These are phyloP conservation scores for Enteromius fasciolatus DNA, from an alignment of 2,797 vertebrate species.

Conservation along the genomic window DNA sequence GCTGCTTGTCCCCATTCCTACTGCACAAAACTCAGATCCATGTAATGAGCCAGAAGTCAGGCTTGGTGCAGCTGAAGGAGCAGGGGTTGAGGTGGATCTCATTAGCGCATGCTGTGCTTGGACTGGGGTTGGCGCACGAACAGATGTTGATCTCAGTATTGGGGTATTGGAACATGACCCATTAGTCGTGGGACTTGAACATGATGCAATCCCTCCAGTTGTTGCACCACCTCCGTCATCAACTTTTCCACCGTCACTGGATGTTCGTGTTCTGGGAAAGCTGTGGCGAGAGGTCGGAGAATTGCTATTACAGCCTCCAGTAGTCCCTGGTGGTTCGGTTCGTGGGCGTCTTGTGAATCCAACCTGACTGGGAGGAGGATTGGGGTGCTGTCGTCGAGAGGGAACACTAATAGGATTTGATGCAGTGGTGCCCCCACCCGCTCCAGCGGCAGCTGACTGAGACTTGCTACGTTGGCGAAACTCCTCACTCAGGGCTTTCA, in stretches of 20 bases:
- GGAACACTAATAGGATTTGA: conserved; percentile 86
- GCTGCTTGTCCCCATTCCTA: conserved; percentile 51
- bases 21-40: conserved; percentile 75
- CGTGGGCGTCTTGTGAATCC: conserved; percentile 79
- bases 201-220: conserved; percentile 40
- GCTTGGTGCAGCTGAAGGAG: conserved; percentile 72
- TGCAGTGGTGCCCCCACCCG: conserved; percentile 77
- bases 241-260: conserved; percentile 75
- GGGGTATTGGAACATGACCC: conserved; percentile 77
- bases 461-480: conserved; percentile 84
- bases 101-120: conserved; percentile 76
- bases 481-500: conserved; percentile 87
- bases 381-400: conserved; percentile 77
- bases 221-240: conserved; percentile 69
- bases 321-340: conserved; percentile 74
- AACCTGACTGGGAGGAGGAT: conserved; percentile 82
- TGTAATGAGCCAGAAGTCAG: conserved; percentile 74
- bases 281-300: conserved; percentile 77
- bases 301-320: conserved; percentile 67
- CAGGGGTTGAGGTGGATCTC: conserved; percentile 78
- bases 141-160: conserved; percentile 78
- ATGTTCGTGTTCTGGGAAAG: conserved; percentile 75
- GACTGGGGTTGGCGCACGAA: conserved; percentile 68
- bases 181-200: conserved; percentile 76
- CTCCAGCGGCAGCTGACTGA: conserved; percentile 77